Conservation (phyloP, 1,140 invertebrate genomes). For the Calephelis virginiensis region DNA sequence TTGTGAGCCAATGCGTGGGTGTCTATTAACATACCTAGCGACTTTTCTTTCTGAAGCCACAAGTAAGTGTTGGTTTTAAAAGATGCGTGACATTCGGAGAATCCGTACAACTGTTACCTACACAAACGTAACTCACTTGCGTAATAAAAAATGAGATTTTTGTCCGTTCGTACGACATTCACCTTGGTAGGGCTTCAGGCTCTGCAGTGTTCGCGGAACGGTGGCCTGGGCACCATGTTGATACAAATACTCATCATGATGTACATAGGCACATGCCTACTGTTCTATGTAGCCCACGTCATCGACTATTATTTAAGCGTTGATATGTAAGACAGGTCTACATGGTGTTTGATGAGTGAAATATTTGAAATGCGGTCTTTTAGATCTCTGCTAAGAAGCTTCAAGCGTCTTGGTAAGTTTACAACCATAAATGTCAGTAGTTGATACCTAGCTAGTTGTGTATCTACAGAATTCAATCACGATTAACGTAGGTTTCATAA, state of each 20-base stretch:
- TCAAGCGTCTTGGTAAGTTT: constrained; percentile 51
- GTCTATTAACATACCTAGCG: too few species aligned
- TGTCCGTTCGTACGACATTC: constrained; percentile 36
- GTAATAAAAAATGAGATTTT: constrained; percentile 43
- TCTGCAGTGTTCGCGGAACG: constrained; percentile 20
- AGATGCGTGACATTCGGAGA: constrained; percentile 19
- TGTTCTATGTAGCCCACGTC: constrained; percentile 71
- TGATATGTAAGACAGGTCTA: constrained; percentile 19
- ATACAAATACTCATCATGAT: constrained; percentile 75
- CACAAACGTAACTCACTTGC: constrained; percentile 32
- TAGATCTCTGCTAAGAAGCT: constrained; percentile 30
- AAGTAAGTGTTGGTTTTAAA: background rate
- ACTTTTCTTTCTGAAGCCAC: too few species aligned
- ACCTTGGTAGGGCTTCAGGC: constrained; percentile 50
- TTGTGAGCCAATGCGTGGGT: too few species aligned
- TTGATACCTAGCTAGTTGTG: too few species aligned
- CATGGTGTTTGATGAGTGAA: constrained; percentile 2
- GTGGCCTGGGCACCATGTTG: constrained; percentile 55
- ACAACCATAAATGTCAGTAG: too few species aligned
- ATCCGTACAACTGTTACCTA: constrained; percentile 32
- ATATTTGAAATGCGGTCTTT: constrained; percentile 24
- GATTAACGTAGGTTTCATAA: too few species aligned
- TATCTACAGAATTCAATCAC: too few species aligned
- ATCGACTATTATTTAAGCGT: constrained; percentile 70
- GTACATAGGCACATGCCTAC: constrained; percentile 70